Evolutionary conservation across 2,797 vertebrate genomes (phyloP).

Genomic region (Basileuterus tristriatus): DNA sequence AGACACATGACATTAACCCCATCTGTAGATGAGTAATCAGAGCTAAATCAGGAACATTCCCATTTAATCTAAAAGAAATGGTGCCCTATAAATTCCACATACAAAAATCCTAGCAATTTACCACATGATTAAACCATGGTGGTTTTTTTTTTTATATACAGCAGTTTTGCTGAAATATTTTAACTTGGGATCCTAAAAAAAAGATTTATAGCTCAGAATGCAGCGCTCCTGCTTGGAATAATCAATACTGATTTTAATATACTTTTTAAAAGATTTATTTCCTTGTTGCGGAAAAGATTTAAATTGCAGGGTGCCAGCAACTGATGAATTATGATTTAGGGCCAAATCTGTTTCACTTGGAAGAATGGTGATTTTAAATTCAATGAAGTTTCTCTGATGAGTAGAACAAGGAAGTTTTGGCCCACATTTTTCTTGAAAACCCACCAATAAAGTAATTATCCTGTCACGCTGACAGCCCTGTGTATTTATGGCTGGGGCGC

Average conservation of each 20-base stretch:
- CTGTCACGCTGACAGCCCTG: conserved; percentile 12
- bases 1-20: conserved; percentile 59
- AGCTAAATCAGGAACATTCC: conserved; percentile 54
- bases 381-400: conserved; percentile 46
- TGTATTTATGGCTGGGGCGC: conserved; percentile 23
- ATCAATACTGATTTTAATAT: conserved; percentile 71
- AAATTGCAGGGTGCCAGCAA: conserved; percentile 51
- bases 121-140: conserved; percentile 55
- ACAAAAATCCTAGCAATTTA: conserved; percentile 63
- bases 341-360: conserved; percentile 43
- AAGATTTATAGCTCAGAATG: conserved; percentile 51
- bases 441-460: conserved; percentile 43
- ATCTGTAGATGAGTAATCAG: conserved; percentile 65
- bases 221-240: conserved; percentile 22
- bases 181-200: conserved; percentile 40
- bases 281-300: conserved; percentile 61
- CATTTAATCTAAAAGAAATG: conserved; percentile 52
- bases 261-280: conserved; percentile 61
- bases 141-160: conserved; percentile 6
- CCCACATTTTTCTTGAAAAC: conserved; percentile 36
- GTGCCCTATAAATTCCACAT: conserved; percentile 58
- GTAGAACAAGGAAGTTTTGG: conserved; percentile 39
- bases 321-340: conserved; percentile 58
- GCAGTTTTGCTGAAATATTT: conserved; percentile 47
- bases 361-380: conserved; percentile 56